Percentiles rank a stretch among this genome's conserved stretches.
Conservation (phyloP, 1,140 invertebrate species). For the Kradibia gibbosae region DNA sequence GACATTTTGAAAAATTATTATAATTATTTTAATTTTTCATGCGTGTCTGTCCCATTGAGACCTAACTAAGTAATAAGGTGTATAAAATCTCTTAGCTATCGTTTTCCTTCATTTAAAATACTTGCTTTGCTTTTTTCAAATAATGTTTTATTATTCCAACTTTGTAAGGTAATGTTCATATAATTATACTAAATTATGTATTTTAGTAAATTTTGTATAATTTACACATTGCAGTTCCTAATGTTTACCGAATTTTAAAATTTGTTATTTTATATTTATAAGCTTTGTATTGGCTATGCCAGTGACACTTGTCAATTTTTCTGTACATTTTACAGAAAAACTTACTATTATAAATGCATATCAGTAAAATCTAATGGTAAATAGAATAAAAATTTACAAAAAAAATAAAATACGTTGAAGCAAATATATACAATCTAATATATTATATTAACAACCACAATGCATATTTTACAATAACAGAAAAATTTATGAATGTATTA, state of each 20-base stretch:
- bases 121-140: conserved; percentile 2
- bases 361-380: neutral
- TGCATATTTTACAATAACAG: no score
- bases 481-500: no score
- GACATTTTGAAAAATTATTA: conserved; percentile 6
- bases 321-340: neutral
- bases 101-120: neutral
- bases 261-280: neutral
- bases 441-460: no score
- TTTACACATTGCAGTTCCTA: no score
- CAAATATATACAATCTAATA: no score
- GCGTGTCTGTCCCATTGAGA: neutral
- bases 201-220: no score
- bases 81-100: conserved; percentile 43
- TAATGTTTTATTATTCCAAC: no score
- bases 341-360: neutral
- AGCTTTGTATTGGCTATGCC: neutral
- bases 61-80: conserved; percentile 1
- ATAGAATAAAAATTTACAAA: no score
- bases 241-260: neutral
- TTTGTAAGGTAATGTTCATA: no score
- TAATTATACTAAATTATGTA: no score
- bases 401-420: no score
- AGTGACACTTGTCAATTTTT: neutral
- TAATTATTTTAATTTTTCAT: conserved; percentile 3